Conservation (phyloP, 2,113 vertebrate genomes). For the Leucosticte australis region DNA sequence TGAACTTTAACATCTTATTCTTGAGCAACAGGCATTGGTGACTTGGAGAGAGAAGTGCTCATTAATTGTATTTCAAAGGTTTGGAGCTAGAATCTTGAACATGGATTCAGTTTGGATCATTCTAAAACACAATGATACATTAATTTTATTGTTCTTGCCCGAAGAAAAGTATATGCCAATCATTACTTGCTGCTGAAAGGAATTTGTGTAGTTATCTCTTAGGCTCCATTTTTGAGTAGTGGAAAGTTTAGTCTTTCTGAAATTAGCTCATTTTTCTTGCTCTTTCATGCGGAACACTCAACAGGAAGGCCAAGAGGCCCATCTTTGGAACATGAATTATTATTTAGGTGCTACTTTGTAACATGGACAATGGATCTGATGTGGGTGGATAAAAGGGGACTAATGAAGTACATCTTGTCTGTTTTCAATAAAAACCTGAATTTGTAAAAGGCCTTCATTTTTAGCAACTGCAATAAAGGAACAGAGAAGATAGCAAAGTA, state of each 20-base stretch:
- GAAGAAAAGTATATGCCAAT: background rate
- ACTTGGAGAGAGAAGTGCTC: background rate
- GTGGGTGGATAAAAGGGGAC: background rate
- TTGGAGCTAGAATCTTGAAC: background rate
- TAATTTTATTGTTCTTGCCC: background rate
- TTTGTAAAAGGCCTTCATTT: background rate
- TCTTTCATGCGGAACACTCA: conserved; percentile 17
- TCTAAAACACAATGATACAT: background rate
- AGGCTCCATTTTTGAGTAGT: conserved; percentile 2
- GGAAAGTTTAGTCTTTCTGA: conserved; percentile 35
- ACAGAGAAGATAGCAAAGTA: background rate
- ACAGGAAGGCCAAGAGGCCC: background rate
- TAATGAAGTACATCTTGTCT: background rate
- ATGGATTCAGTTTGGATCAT: background rate
- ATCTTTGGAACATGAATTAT: conserved; percentile 11
- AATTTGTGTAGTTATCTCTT: conserved; percentile 10
- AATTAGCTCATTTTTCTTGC: background rate
- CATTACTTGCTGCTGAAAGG: background rate
- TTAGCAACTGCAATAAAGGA: background rate
- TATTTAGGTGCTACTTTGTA: conserved; percentile 18
- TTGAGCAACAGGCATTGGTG: background rate
- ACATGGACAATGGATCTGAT: background rate
- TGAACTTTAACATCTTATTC: background rate
- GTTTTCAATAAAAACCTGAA: conserved; percentile 4
- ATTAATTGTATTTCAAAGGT: background rate